Conservation (phyloP, 2,888 invertebrate species). For the Aspidiotus rigidus region DNA sequence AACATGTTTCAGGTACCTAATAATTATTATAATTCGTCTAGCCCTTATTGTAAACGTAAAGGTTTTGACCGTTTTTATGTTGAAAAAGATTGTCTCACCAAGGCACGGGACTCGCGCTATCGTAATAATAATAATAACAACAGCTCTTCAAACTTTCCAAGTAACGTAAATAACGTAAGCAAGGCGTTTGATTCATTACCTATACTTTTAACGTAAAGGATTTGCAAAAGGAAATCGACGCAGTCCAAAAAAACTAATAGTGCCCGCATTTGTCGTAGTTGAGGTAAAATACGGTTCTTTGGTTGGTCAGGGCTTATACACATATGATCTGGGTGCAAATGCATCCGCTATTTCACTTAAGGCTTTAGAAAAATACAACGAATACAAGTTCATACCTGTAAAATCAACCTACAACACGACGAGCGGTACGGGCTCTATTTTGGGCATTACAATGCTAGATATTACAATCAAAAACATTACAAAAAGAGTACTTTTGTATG, state of each 20-base stretch:
- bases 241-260: neutral
- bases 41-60: neutral
- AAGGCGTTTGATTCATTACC: no score
- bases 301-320: neutral
- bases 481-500: neutral
- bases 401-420: neutral
- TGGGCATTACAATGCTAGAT: neutral
- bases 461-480: neutral
- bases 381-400: neutral
- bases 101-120: neutral
- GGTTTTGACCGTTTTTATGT: neutral
- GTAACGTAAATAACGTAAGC: no score
- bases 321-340: slow-evolving; percentile 5
- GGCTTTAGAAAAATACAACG: neutral
- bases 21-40: neutral
- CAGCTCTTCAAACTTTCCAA: no score
- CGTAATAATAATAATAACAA: neutral
- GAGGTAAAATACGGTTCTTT: neutral
- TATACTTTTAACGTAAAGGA: neutral
- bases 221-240: neutral
- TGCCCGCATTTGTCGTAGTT: neutral
- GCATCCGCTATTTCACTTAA: neutral
- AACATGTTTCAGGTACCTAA: no score
- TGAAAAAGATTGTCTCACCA: neutral
- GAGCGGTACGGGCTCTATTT: neutral